A percentile compares a stretch with the other conserved stretches of the same genome.
Conservation (phyloP, 2,797 vertebrate species). For the Myripristis jacobus region DNA sequence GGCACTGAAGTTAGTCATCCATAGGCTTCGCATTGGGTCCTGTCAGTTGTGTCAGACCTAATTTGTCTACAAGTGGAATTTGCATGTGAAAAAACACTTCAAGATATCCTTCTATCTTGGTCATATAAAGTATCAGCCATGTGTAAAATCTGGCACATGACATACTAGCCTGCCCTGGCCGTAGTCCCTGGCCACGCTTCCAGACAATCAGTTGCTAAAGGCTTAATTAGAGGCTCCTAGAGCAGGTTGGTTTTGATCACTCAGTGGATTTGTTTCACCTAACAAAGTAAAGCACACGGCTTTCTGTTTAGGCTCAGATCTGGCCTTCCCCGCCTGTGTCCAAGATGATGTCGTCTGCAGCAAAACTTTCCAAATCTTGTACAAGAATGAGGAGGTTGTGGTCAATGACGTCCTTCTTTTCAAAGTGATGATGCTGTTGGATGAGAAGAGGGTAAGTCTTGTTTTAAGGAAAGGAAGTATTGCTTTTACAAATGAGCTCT, state of each 20-base stretch:
- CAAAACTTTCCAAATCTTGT: slow-evolving; percentile 99
- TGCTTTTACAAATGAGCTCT: slow-evolving; percentile 8
- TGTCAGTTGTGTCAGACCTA: background rate
- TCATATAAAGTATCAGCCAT: background rate
- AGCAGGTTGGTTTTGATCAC: background rate
- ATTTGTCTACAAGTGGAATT: too few relatives aligned
- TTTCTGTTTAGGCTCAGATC: slow-evolving; percentile 87
- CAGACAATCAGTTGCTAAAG: slow-evolving; percentile 1
- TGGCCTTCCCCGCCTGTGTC: slow-evolving; percentile 94
- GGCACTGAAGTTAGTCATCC: background rate
- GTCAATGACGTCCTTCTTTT: slow-evolving; percentile 97
- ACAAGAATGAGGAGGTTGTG: slow-evolving; percentile 97
- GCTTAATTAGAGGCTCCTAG: background rate
- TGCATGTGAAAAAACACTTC: background rate
- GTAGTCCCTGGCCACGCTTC: background rate
- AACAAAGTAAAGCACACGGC: slow-evolving; percentile 1
- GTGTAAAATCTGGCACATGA: background rate
- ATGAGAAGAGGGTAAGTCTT: slow-evolving; percentile 92
- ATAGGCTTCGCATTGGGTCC: background rate
- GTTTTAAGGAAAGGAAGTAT: background rate
- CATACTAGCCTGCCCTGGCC: background rate
- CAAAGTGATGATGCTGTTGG: slow-evolving; percentile 98
- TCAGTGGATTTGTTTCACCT: slow-evolving; percentile 3
- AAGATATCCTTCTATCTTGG: background rate
- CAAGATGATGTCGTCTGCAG: slow-evolving; percentile 94